phyloP scores from a whole-genome alignment of 2,888 invertebrate species.

The Pyrocoelia pectoralis region DNA sequence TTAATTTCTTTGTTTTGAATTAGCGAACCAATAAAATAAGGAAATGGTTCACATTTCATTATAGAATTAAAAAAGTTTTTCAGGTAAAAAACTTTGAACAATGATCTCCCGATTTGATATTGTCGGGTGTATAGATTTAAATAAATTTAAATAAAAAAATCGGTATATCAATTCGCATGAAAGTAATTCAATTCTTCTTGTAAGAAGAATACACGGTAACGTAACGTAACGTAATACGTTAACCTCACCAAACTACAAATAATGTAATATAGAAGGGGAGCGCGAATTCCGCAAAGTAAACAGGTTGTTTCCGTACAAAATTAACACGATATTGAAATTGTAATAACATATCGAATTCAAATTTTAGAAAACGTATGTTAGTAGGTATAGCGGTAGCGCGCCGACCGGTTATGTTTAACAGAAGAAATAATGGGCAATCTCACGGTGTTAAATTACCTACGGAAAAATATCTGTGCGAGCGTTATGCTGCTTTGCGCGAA shows the following conservation, averaged over 20 bases:
- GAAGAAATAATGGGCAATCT: slow-evolving; percentile 23
- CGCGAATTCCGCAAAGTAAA: slow-evolving; percentile 8
- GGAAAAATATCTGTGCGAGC: slow-evolving; percentile 4
- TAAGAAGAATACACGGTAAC: background rate
- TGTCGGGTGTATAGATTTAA: background rate
- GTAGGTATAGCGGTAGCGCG: slow-evolving; percentile 1
- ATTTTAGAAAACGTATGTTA: slow-evolving; percentile 23
- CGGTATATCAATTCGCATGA: background rate
- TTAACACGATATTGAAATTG: slow-evolving; percentile 23
- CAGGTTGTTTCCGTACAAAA: slow-evolving; percentile 11
- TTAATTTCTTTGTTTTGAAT: too few relatives aligned
- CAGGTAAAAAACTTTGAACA: too few relatives aligned
- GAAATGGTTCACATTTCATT: too few relatives aligned
- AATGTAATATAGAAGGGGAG: slow-evolving; percentile 2
- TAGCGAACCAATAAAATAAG: too few relatives aligned
- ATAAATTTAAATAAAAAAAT: background rate
- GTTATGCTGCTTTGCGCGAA: slow-evolving; percentile 18
- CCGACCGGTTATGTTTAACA: slow-evolving; percentile 24
- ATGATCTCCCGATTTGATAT: background rate
- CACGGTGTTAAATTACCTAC: slow-evolving; percentile 31
- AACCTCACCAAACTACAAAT: background rate
- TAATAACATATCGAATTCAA: slow-evolving; percentile 29
- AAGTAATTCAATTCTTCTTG: background rate
- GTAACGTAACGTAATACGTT: background rate
- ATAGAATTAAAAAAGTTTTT: too few relatives aligned